These are phyloP conservation scores for Oegoconia quadripuncta DNA, from an alignment of 2,888 invertebrate genomes.

Conservation along the genomic window DNA sequence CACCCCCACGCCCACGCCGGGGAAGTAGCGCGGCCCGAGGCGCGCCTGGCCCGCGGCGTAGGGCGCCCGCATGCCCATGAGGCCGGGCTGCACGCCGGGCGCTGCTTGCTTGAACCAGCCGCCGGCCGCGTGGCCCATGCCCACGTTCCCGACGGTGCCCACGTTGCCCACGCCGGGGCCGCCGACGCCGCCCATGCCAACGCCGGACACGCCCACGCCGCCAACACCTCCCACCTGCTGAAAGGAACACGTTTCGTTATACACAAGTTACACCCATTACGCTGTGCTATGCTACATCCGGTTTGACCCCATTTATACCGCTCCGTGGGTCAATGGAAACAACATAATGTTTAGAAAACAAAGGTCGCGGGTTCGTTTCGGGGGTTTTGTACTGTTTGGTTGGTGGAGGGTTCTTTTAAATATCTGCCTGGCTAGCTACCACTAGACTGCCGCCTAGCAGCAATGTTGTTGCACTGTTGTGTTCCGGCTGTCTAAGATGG, in stretches of 20 bases:
- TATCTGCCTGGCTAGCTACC: too few relatives aligned
- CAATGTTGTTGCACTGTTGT: too few relatives aligned
- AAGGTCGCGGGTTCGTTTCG: too few relatives aligned
- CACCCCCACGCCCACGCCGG: conserved; percentile 35
- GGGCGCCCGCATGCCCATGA: conserved; percentile 33
- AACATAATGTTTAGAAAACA: too few relatives aligned
- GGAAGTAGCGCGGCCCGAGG: conserved; percentile 56
- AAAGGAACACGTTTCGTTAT: not conserved
- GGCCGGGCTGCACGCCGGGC: conserved; percentile 41
- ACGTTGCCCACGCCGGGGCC: conserved; percentile 28
- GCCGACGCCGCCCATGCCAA: conserved; percentile 27
- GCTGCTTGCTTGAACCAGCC: conserved; percentile 28
- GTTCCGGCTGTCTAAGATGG: too few relatives aligned
- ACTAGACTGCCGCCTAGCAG: too few relatives aligned
- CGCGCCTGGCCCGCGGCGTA: conserved; percentile 44
- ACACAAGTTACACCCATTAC: too few relatives aligned
- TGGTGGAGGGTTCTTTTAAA: too few relatives aligned
- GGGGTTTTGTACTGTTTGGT: too few relatives aligned
- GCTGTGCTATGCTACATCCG: too few relatives aligned
- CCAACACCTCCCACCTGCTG: conserved; percentile 20
- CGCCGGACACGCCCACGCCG: conserved; percentile 12
- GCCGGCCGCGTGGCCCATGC: conserved; percentile 34
- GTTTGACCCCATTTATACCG: too few relatives aligned
- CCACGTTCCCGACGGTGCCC: conserved; percentile 33
- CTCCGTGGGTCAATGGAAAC: too few relatives aligned